Percentiles rank a stretch among this genome's conserved stretches.
Evolutionary conservation across 37 sponge, comb jelly and placozoan species (phyloP).

Genomic region (Oscarella lobularis): DNA sequence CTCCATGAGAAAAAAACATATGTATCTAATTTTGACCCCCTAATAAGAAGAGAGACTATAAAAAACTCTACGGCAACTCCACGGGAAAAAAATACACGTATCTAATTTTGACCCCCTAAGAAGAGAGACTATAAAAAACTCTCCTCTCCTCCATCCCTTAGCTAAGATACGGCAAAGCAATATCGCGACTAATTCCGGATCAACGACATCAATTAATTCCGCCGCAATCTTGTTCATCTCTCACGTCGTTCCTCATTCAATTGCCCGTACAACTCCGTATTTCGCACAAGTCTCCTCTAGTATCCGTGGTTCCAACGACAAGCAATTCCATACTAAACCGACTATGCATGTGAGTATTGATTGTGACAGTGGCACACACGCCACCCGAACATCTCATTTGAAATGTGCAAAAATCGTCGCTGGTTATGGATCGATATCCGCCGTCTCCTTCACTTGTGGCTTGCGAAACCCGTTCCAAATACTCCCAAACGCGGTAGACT

Average conservation of each 20-base stretch:
- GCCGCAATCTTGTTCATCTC: background rate
- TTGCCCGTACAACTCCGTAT: slow-evolving; percentile 36
- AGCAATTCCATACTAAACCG: slow-evolving; percentile 28
- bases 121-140: too few species aligned
- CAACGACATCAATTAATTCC: background rate
- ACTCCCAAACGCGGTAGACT: slow-evolving; percentile 5
- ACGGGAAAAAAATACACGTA: too few species aligned
- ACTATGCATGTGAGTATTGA: slow-evolving; percentile 29
- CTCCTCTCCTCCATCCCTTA: background rate
- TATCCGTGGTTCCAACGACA: slow-evolving; percentile 41
- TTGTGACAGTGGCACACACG: slow-evolving; percentile 32
- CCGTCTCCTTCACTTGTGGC: slow-evolving; percentile 16
- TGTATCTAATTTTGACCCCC: too few species aligned
- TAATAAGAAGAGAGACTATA: too few species aligned
- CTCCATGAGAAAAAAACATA: too few species aligned
- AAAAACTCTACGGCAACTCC: too few species aligned
- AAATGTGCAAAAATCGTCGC: slow-evolving; percentile 73
- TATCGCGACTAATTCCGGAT: background rate
- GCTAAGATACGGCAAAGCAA: background rate
- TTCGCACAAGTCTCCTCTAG: slow-evolving; percentile 17
- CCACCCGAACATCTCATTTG: slow-evolving; percentile 41
- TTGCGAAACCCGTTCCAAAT: slow-evolving; percentile 5
- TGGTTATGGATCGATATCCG: slow-evolving; percentile 58
- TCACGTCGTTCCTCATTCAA: slow-evolving; percentile 7
- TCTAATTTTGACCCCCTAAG: too few species aligned